These are phyloP conservation scores for Siniperca chuatsi DNA, from an alignment of 2,113 vertebrate genomes.

Conservation along the genomic window DNA sequence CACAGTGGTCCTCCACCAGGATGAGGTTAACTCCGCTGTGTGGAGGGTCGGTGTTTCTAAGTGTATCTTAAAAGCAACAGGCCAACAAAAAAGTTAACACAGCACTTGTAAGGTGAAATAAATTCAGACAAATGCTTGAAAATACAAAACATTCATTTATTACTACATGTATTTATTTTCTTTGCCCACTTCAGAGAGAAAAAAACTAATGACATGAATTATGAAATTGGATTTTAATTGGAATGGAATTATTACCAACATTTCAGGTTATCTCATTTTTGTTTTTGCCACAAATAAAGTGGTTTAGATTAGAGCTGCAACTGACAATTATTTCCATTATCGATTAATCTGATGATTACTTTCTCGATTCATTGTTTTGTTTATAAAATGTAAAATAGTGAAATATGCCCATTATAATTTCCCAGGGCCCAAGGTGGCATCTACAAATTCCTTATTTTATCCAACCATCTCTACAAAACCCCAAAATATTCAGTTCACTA, in stretches of 20 bases:
- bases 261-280: neutral
- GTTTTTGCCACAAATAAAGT: neutral
- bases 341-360: neutral
- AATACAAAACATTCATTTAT: neutral
- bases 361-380: neutral
- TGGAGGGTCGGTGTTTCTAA: neutral
- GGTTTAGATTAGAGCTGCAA: neutral
- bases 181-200: neutral
- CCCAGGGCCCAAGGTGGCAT: neutral
- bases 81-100: neutral
- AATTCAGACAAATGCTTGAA: neutral
- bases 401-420: neutral
- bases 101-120: neutral
- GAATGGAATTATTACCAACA: neutral
- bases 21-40: neutral
- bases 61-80: neutral
- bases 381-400: neutral
- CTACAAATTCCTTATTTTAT: neutral
- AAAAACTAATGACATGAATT: neutral
- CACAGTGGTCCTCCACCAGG: slow-evolving; percentile 15
- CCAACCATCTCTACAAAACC: neutral
- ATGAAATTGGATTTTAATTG: neutral
- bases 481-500: neutral
- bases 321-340: no score
- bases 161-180: neutral